Conservation (phyloP, 2,797 vertebrate genomes). For the Notolepis coatsorum region DNA sequence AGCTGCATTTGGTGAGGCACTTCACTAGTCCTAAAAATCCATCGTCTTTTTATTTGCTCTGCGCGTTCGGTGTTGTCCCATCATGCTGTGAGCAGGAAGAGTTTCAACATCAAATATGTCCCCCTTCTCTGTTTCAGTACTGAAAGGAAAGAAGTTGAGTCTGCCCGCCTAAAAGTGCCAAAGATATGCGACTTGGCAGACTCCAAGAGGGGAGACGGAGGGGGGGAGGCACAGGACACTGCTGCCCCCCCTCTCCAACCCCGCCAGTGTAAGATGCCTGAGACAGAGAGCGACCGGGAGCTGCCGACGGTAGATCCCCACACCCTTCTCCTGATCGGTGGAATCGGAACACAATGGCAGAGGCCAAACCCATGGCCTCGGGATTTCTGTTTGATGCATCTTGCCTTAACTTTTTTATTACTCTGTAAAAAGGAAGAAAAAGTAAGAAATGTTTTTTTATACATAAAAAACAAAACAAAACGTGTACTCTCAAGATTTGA, state of each 20-base stretch:
- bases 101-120: background rate
- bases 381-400: constrained; percentile 97
- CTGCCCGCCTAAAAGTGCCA: constrained; percentile 97
- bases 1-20: background rate
- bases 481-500: constrained; percentile 80
- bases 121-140: constrained; percentile 81
- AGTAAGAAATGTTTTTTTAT: constrained; percentile 88
- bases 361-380: constrained; percentile 74
- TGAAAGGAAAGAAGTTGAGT: constrained; percentile 99
- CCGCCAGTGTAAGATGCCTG: constrained; percentile 89
- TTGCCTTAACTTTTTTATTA: constrained; percentile 96
- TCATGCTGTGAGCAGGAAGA: background rate
- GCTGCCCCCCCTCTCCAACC: constrained; percentile 79
- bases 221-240: constrained; percentile 82
- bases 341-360: constrained; percentile 74
- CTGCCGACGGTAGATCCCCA: constrained; percentile 70
- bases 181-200: constrained; percentile 82
- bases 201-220: constrained; percentile 50
- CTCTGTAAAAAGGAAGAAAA: constrained; percentile 90
- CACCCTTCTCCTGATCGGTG: constrained; percentile 65
- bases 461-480: constrained; percentile 88
- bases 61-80: background rate
- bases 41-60: too few species aligned
- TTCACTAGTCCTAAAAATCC: background rate
- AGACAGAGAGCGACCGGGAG: constrained; percentile 86